These are phyloP conservation scores for Isichthys henryi DNA, from an alignment of 2,113 vertebrate genomes.

Conservation along the genomic window DNA sequence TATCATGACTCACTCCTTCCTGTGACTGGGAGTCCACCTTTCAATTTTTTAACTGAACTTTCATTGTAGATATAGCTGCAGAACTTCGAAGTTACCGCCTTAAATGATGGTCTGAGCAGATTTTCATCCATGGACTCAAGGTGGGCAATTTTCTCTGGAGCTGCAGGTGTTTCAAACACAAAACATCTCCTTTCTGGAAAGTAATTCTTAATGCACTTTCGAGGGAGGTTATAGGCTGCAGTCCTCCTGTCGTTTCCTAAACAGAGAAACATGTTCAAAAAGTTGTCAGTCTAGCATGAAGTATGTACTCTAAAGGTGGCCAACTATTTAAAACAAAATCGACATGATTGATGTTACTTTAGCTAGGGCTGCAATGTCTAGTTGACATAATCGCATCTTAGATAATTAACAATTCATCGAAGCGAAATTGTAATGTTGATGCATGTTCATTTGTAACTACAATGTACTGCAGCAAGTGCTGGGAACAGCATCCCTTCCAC, in stretches of 20 bases:
- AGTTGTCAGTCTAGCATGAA: background rate
- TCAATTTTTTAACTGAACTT: conserved; percentile 40
- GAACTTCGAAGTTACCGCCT: conserved; percentile 28
- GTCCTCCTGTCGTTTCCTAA: conserved; percentile 20
- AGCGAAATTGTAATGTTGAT: too few relatives aligned
- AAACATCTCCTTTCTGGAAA: conserved; percentile 46
- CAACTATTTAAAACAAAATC: background rate
- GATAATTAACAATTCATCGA: too few relatives aligned
- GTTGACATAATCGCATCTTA: too few relatives aligned
- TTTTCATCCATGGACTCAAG: conserved; percentile 38
- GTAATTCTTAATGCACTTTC: conserved; percentile 43
- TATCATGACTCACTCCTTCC: conserved; percentile 41
- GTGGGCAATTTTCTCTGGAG: conserved; percentile 29
- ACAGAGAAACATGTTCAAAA: background rate
- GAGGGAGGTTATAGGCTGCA: conserved; percentile 35
- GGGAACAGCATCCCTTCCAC: too few relatives aligned
- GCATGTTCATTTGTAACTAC: too few relatives aligned
- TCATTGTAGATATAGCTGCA: conserved; percentile 33
- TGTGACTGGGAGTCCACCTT: conserved; percentile 37
- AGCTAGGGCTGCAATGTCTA: background rate
- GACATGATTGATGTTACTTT: background rate
- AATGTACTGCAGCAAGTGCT: too few relatives aligned
- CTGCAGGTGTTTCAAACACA: conserved; percentile 39
- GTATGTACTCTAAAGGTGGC: background rate
- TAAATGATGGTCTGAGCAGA: conserved; percentile 32